These are phyloP conservation scores for Trypoxylon attenuatum DNA, from an alignment of 2,888 invertebrate species.

Conservation along the genomic window DNA sequence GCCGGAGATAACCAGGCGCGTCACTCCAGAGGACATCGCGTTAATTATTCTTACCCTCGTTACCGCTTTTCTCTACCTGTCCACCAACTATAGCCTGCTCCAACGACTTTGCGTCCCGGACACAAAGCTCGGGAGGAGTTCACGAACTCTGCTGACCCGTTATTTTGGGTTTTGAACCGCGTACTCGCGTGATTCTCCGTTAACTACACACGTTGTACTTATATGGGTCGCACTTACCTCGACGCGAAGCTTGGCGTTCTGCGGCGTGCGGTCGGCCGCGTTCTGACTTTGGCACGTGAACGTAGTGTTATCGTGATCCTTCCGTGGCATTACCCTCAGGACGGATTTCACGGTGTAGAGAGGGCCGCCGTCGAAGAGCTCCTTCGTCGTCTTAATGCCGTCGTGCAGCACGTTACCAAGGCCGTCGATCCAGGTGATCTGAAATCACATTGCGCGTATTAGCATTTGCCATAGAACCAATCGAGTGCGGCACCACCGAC, in stretches of 20 bases:
- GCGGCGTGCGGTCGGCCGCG: slow-evolving; percentile 90
- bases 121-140: too few relatives aligned
- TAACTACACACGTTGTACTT: too few relatives aligned
- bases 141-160: too few relatives aligned
- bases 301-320: slow-evolving; percentile 92
- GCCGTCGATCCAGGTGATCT: slow-evolving; percentile 96
- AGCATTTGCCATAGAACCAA: too few relatives aligned
- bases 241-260: slow-evolving; percentile 86
- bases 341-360: slow-evolving; percentile 90
- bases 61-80: slow-evolving; percentile 33
- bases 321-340: slow-evolving; percentile 88
- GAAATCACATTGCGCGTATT: too few relatives aligned
- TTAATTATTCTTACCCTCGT: slow-evolving; percentile 54
- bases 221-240: slow-evolving; percentile 80
- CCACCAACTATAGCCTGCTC: slow-evolving; percentile 21
- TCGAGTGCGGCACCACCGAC: neutral
- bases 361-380: slow-evolving; percentile 87
- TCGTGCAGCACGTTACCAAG: slow-evolving; percentile 88
- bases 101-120: slow-evolving; percentile 42
- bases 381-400: slow-evolving; percentile 86
- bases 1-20: slow-evolving; percentile 5
- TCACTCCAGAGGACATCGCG: slow-evolving; percentile 37
- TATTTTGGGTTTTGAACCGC: too few relatives aligned
- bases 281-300: slow-evolving; percentile 96
- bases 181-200: too few relatives aligned